Conservation (phyloP, 2,888 invertebrate genomes). For the Noctua fimbriata region DNA sequence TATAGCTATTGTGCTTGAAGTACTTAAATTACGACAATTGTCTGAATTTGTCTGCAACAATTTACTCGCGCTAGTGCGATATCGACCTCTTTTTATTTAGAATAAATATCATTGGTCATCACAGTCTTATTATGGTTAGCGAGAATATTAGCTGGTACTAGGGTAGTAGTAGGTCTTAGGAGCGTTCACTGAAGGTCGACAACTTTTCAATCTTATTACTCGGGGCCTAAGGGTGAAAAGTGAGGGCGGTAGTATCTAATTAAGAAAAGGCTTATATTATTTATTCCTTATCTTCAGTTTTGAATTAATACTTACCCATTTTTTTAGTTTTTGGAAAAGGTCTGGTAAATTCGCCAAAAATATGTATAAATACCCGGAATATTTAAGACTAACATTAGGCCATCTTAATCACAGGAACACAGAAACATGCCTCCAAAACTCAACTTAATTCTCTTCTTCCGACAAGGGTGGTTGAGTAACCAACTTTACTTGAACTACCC, state of each 20-base stretch:
- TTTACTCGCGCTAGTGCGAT: too few species aligned
- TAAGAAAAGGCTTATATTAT: background rate
- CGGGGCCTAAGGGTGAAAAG: too few species aligned
- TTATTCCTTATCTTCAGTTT: background rate
- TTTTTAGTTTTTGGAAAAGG: background rate
- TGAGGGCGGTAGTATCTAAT: background rate
- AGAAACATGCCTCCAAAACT: conserved; percentile 59
- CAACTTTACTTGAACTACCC: conserved; percentile 29
- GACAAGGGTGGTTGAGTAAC: conserved; percentile 61
- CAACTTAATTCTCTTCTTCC: conserved; percentile 63
- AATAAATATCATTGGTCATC: too few species aligned
- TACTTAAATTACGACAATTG: too few species aligned
- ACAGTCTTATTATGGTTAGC: background rate
- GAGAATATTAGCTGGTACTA: too few species aligned
- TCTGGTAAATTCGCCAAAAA: background rate
- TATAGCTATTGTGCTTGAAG: too few species aligned
- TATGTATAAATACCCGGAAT: conserved; percentile 6
- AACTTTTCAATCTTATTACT: too few species aligned
- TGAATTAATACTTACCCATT: background rate
- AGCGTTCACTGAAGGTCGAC: too few species aligned
- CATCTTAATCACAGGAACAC: conserved; percentile 52
- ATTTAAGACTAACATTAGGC: conserved; percentile 42
- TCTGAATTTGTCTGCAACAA: too few species aligned
- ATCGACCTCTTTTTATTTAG: too few species aligned
- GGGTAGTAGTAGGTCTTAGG: too few species aligned